phyloP scores from a whole-genome alignment of 2,888 invertebrate genomes.

The Drosophila macrospina region DNA sequence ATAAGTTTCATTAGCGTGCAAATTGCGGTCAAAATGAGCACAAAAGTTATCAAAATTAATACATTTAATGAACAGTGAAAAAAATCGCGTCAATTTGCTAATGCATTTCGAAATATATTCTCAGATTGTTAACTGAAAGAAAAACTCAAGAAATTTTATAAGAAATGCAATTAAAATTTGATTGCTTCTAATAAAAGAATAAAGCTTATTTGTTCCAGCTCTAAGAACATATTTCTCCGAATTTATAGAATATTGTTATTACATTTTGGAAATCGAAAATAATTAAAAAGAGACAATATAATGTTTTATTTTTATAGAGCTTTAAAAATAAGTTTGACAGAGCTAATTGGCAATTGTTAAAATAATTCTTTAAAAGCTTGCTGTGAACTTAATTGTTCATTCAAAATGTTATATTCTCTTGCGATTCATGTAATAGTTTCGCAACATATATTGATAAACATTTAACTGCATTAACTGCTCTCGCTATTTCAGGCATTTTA shows the following conservation, averaged over 20 bases:
- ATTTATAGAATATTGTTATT: not conserved
- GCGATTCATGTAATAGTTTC: not conserved
- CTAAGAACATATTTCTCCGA: not conserved
- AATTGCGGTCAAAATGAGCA: slow-evolving; percentile 55
- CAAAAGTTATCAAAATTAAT: slow-evolving; percentile 48
- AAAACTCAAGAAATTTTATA: not conserved
- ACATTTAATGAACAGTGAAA: slow-evolving; percentile 29
- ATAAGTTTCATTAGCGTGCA: slow-evolving; percentile 64
- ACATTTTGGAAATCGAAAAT: too few relatives aligned
- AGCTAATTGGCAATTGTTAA: too few relatives aligned
- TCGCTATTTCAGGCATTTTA: not conserved
- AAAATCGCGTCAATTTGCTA: slow-evolving; percentile 1
- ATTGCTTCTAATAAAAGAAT: slow-evolving; percentile 1
- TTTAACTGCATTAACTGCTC: not conserved
- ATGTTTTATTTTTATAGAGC: too few relatives aligned
- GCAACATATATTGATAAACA: not conserved
- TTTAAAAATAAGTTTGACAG: too few relatives aligned
- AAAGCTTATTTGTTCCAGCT: not conserved
- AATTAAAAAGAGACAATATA: too few relatives aligned
- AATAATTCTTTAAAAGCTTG: too few relatives aligned
- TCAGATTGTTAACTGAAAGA: not conserved
- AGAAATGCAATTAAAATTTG: slow-evolving; percentile 1
- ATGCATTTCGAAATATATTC: slow-evolving; percentile 6
- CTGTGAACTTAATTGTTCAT: too few relatives aligned
- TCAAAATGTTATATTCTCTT: too few relatives aligned